Evolutionary conservation across 2,113 vertebrate genomes (phyloP), one percentile per base, ranked within the genome.

Genomic region (Peromyscus californicus): DNA sequence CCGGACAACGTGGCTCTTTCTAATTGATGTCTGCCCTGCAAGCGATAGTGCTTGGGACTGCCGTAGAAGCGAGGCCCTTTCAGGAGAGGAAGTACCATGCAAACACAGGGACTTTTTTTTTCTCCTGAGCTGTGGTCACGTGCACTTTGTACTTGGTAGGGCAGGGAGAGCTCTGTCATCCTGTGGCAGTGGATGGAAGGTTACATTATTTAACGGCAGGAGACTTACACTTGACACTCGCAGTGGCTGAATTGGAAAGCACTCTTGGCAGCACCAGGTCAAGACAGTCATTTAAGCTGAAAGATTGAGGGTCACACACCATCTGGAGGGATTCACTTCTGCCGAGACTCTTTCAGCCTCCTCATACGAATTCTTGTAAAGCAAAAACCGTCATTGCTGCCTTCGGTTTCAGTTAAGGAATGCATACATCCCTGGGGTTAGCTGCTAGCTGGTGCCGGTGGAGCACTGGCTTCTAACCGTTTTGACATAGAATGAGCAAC

Each of bases 311-410:
- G 67, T 87, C n/a, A 39, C 22, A 70, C 0, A 65, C 36, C 22
- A 29, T 31, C 42, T 70, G 65, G 63, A 63, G 70, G 45, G n/a
- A 69, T 39, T 45, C 19, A 67, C 54, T 65, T 26, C 48, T 33
- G 89, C 89, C 2, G 51, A 36, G 4, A 78, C n/a, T 51, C 59
- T 61, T 90, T 79, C 42, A 82, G 75, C 45, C n/a, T 69, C 59
- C 61, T 87, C 84, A 67, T 87, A 33, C 42, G 83, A 95, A 87
- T 87, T 95, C 87, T 86, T 87, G 45, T 94, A 86, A 86, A 93
- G 39, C 42, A 61, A 82, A 82, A 87, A 45, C 13, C 31, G 51
- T 80, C 69, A 39, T 36, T 48, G 45, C 12, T 51, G 59, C 63
- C 33, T 91, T 48, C 67, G 19, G 13, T 92, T n/a, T 39, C 7